Conservation (phyloP, 2,888 invertebrate species). For the Seira sanloemensis region DNA sequence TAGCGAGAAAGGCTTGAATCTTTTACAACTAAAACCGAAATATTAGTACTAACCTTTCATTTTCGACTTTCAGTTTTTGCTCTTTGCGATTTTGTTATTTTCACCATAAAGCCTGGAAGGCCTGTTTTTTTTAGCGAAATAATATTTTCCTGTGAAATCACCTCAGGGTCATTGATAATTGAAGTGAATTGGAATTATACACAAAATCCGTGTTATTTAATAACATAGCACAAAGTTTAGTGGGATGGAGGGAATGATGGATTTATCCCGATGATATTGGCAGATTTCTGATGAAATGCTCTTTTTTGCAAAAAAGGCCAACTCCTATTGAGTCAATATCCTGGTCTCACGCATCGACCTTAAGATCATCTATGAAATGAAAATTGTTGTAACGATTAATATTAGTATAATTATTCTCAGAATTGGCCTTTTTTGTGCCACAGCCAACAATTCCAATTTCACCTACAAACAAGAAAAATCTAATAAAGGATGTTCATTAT, state of each 20-base stretch:
- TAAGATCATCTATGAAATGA: neutral
- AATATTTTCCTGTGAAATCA: conserved; percentile 23
- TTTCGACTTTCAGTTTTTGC: neutral
- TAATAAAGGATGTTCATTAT: conserved; percentile 43
- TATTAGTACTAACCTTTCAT: conserved; percentile 18
- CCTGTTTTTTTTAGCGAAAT: neutral
- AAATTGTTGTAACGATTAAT: neutral
- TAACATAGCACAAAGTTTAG: conserved; percentile 25
- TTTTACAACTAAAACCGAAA: neutral
- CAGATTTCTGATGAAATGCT: conserved; percentile 59
- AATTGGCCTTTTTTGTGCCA: conserved; percentile 26
- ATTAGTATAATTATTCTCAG: conserved; percentile 53
- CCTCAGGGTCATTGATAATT: conserved; percentile 39
- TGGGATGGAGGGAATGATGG: conserved; percentile 30
- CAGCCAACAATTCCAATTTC: conserved; percentile 24
- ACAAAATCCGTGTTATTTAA: neutral
- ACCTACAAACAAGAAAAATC: neutral
- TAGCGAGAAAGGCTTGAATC: neutral
- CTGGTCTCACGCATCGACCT: neutral
- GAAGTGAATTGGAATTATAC: conserved; percentile 17
- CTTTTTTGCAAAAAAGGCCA: neutral
- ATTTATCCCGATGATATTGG: conserved; percentile 42
- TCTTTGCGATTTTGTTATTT: neutral
- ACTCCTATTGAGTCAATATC: neutral
- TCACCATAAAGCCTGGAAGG: neutral